These are phyloP conservation scores for Felis catus DNA, from an alignment of 2,113 vertebrate genomes.

Conservation along the genomic window DNA sequence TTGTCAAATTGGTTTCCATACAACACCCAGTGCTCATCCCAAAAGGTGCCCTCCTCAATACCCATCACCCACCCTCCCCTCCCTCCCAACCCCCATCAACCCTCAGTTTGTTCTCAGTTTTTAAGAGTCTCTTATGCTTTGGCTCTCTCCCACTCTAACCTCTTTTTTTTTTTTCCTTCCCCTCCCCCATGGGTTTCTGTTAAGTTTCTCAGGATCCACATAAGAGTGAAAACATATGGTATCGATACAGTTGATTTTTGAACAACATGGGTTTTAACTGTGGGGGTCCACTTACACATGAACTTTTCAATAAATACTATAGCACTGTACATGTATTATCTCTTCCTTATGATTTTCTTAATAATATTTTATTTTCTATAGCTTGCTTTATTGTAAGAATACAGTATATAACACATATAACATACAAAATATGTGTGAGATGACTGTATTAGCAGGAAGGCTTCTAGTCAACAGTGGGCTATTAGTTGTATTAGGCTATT, in stretches of 20 bases:
- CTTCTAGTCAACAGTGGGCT: not conserved
- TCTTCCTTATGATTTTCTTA: not conserved
- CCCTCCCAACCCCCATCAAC: too few species aligned
- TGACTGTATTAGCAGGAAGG: not conserved
- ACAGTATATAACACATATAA: not conserved
- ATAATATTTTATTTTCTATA: not conserved
- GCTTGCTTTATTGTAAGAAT: not conserved
- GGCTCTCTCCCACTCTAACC: too few species aligned
- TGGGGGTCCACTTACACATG: not conserved
- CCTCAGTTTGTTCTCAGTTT: too few species aligned
- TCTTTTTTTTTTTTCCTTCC: too few species aligned
- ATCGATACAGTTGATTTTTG: not conserved
- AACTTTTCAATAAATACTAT: not conserved
- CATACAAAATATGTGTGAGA: not conserved
- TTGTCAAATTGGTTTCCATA: too few species aligned
- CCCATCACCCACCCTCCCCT: too few species aligned
- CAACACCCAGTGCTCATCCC: too few species aligned
- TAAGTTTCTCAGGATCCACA: too few species aligned
- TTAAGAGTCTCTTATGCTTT: too few species aligned
- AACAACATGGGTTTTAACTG: not conserved
- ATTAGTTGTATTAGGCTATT: not conserved
- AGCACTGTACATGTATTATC: not conserved
- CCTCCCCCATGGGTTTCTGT: too few species aligned
- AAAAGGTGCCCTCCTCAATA: too few species aligned
- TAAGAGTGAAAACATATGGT: too few species aligned